phyloP scores from a whole-genome alignment of 2,888 invertebrate genomes.

The Ennomos quercinarius region DNA sequence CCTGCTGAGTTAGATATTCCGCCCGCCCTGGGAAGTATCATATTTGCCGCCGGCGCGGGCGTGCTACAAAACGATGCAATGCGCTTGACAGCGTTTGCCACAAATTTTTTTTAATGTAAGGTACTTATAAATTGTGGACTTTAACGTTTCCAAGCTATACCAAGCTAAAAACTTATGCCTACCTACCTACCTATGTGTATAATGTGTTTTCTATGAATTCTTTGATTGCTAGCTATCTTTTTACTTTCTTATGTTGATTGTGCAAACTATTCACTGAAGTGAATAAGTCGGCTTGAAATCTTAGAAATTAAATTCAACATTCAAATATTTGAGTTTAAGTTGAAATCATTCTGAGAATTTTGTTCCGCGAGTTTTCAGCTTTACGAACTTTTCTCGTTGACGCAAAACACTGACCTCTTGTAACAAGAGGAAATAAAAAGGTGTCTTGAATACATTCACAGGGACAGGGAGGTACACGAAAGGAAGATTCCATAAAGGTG shows the following conservation, averaged over 20 bases:
- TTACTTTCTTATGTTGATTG: not conserved
- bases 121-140: too few relatives aligned
- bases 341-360: constrained; percentile 24
- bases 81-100: constrained; percentile 15
- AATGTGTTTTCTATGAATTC: too few relatives aligned
- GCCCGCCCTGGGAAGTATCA: constrained; percentile 12
- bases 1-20: constrained; percentile 19
- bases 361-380: constrained; percentile 28
- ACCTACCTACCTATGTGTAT: too few relatives aligned
- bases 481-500: constrained; percentile 6
- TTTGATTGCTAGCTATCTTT: too few relatives aligned
- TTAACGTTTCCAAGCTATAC: too few relatives aligned
- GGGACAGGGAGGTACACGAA: constrained; percentile 2
- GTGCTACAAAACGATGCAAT: constrained; percentile 8
- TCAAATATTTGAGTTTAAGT: constrained; percentile 32
- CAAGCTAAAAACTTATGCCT: too few relatives aligned
- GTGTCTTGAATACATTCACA: constrained; percentile 16
- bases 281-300: constrained; percentile 14
- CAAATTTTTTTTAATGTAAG: constrained; percentile 5
- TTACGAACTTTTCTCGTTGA: constrained; percentile 56
- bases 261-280: constrained; percentile 7
- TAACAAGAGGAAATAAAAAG: constrained; percentile 26
- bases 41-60: constrained; percentile 22
- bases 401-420: constrained; percentile 22
- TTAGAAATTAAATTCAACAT: constrained; percentile 25